Conservation (phyloP, 2,888 invertebrate species). For the Cosmia pyralina region DNA sequence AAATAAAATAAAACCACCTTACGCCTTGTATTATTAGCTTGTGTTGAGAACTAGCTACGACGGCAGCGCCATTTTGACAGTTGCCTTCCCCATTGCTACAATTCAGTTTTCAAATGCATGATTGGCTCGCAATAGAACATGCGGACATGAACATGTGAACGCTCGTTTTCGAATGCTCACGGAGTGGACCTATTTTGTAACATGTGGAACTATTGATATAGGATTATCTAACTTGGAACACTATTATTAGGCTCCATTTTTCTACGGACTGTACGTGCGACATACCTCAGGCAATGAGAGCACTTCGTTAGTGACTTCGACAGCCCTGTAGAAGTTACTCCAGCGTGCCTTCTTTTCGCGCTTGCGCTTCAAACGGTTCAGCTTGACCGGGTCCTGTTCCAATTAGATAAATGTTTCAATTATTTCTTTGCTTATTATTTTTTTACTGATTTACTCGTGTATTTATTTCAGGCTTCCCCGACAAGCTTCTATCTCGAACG, state of each 20-base stretch:
- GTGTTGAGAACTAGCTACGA: no score
- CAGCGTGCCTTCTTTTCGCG: constrained; percentile 86
- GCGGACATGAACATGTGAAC: background rate
- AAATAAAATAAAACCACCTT: no score
- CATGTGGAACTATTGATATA: background rate
- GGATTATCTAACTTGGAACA: background rate
- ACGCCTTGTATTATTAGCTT: no score
- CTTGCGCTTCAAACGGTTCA: constrained; percentile 83
- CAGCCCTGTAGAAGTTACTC: constrained; percentile 85
- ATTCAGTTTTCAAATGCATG: background rate
- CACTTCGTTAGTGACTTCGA: constrained; percentile 84
- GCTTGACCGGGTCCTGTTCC: constrained; percentile 82
- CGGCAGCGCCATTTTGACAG: no score
- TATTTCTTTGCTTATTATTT: constrained; percentile 4
- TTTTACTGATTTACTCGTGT: background rate
- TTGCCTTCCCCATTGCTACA: background rate
- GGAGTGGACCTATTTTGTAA: background rate
- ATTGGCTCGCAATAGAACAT: background rate
- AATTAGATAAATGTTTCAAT: constrained; percentile 47
- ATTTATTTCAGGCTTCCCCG: constrained; percentile 3
- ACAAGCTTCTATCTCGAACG: background rate
- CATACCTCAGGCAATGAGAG: constrained; percentile 81
- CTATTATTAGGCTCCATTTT: background rate
- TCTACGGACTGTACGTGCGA: constrained; percentile 4
- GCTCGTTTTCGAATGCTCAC: constrained; percentile 19